Conservation (phyloP, 1,140 invertebrate species). For the Asbolus verrucosus region DNA sequence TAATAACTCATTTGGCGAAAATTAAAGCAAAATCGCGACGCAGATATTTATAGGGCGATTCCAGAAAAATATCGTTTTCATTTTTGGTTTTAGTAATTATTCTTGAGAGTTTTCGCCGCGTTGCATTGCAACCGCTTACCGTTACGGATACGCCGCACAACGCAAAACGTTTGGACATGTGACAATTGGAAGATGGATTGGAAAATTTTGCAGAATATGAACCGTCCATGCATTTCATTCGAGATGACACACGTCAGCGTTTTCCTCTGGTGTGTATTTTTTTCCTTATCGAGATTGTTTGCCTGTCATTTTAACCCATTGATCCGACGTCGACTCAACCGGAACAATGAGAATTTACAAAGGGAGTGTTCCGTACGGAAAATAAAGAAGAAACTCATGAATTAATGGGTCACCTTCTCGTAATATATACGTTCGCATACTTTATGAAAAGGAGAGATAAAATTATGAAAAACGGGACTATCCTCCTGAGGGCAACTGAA, state of each 20-base stretch:
- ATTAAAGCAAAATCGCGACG: too few relatives aligned
- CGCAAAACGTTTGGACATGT: slow-evolving; percentile 19
- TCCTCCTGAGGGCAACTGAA: slow-evolving; percentile 17
- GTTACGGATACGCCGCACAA: slow-evolving; percentile 12
- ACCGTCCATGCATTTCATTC: background rate
- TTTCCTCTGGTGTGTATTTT: too few relatives aligned
- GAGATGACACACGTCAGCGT: background rate
- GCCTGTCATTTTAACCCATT: too few relatives aligned
- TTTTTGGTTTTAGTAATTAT: too few relatives aligned
- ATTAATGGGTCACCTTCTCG: slow-evolving; percentile 18
- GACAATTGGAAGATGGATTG: slow-evolving; percentile 20
- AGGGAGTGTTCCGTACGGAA: too few relatives aligned
- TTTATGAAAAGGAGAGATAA: slow-evolving; percentile 23
- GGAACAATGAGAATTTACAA: background rate
- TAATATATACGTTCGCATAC: slow-evolving; percentile 3
- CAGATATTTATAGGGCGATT: too few relatives aligned
- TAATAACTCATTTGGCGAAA: too few relatives aligned
- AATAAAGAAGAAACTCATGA: background rate
- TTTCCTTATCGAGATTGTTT: too few relatives aligned
- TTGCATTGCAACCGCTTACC: background rate
- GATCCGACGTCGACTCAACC: background rate
- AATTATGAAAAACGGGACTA: slow-evolving; percentile 30
- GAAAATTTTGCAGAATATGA: slow-evolving; percentile 4
- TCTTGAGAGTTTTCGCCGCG: background rate
- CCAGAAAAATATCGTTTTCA: too few relatives aligned